Percentiles rank a stretch among this genome's conserved stretches.
phyloP scores from a whole-genome alignment of 2,113 vertebrate genomes.

The Semnornis frantzii region DNA sequence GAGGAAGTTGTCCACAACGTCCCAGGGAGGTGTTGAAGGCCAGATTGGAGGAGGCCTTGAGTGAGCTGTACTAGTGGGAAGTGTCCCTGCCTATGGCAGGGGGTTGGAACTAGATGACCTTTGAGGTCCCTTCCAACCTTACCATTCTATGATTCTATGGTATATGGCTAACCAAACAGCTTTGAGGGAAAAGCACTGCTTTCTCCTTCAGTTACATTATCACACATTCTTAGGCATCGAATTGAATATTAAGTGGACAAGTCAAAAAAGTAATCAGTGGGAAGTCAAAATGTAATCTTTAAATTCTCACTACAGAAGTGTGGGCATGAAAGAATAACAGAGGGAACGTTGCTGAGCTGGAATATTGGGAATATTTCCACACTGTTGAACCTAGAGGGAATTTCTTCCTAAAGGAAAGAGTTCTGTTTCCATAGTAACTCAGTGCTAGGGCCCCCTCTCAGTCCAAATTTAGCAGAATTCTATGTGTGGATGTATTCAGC shows the following conservation, averaged over 20 bases:
- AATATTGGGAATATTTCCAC: slow-evolving; percentile 31
- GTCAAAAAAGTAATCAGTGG: neutral
- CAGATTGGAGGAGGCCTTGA: no score
- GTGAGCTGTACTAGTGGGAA: no score
- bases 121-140: no score
- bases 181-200: neutral
- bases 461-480: slow-evolving; percentile 76
- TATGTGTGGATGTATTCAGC: slow-evolving; percentile 67
- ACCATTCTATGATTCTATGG: no score
- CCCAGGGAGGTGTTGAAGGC: no score
- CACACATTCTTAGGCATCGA: neutral
- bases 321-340: neutral
- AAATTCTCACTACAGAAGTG: neutral
- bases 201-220: neutral
- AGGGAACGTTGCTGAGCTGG: neutral
- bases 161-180: neutral
- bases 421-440: slow-evolving; percentile 79
- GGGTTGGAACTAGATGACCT: no score
- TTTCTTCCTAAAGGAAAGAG: slow-evolving; percentile 70
- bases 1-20: no score
- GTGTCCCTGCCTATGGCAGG: no score
- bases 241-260: slow-evolving; percentile 1
- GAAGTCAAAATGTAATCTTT: neutral
- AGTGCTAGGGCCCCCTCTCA: slow-evolving; percentile 63
- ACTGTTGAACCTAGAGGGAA: slow-evolving; percentile 69